phyloP scores from a whole-genome alignment of 2,113 vertebrate genomes.

The Laticauda colubrina region DNA sequence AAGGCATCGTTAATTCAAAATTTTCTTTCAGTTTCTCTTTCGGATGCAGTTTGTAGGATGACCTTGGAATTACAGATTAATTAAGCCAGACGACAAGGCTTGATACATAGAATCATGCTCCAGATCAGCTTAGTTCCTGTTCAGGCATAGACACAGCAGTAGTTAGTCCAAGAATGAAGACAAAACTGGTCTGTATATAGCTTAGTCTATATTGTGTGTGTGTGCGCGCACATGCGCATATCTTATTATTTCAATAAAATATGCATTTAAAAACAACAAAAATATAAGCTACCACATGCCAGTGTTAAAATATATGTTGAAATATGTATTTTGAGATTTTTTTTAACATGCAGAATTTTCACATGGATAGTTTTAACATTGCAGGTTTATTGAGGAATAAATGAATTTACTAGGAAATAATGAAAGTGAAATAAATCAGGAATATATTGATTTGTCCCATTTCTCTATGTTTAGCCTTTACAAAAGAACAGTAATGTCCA shows the following conservation, averaged over 20 bases:
- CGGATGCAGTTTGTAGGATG: background rate
- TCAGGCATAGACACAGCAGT: background rate
- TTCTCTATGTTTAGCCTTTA: background rate
- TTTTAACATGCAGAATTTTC: background rate
- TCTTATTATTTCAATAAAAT: background rate
- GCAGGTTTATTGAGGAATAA: background rate
- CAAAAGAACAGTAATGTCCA: background rate
- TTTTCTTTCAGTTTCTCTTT: background rate
- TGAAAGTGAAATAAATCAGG: background rate
- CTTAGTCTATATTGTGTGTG: background rate
- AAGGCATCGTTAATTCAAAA: background rate
- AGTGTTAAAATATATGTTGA: background rate
- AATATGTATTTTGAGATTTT: background rate
- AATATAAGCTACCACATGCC: background rate
- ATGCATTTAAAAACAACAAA: background rate
- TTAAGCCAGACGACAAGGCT: background rate
- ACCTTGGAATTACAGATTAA: background rate
- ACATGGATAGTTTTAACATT: background rate
- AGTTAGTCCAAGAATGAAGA: background rate
- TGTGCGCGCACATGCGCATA: background rate
- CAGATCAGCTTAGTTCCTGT: background rate
- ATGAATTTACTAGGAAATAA: background rate
- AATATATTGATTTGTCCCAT: background rate
- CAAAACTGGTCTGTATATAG: background rate
- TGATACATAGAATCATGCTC: background rate